Conservation (phyloP, 1,140 invertebrate genomes). For the Drosophila grimshawi region DNA sequence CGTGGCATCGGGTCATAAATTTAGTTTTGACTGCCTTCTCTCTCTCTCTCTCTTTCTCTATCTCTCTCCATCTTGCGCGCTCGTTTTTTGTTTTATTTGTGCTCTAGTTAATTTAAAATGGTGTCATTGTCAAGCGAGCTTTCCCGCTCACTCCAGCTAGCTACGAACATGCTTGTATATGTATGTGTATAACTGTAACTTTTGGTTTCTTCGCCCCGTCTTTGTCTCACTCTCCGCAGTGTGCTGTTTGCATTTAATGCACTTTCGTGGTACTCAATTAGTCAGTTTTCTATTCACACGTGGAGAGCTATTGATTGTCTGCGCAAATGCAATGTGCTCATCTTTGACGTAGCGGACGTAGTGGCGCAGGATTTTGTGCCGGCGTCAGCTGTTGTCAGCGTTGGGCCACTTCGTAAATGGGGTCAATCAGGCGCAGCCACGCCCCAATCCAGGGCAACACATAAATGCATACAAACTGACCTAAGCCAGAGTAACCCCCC, state of each 20-base stretch:
- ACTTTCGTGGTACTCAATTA: slow-evolving; percentile 24
- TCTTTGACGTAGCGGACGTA: slow-evolving; percentile 24
- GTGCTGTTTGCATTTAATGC: slow-evolving; percentile 20
- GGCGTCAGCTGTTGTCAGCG: slow-evolving; percentile 37
- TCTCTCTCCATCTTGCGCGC: too few species aligned
- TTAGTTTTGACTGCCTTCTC: slow-evolving; percentile 13
- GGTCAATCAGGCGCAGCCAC: slow-evolving; percentile 49
- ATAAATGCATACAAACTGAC: slow-evolving; percentile 3
- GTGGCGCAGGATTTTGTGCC: slow-evolving; percentile 24
- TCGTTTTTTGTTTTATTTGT: slow-evolving; percentile 22
- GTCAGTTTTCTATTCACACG: slow-evolving; percentile 13
- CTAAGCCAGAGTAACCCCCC: neutral
- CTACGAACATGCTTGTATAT: neutral
- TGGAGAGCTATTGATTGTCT: slow-evolving; percentile 2
- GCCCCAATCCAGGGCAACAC: slow-evolving; percentile 19
- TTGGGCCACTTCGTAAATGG: slow-evolving; percentile 24
- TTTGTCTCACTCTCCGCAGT: neutral
- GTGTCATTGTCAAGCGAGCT: slow-evolving; percentile 66
- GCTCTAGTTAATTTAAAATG: slow-evolving; percentile 70
- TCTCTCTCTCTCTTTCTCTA: slow-evolving; percentile 1
- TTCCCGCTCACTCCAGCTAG: slow-evolving; percentile 1
- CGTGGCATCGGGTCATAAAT: slow-evolving; percentile 66
- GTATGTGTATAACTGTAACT: neutral
- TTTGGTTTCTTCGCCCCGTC: neutral
- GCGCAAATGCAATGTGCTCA: slow-evolving; percentile 25